Conservation (phyloP, 2,797 vertebrate genomes). For the Malurus splendens region DNA sequence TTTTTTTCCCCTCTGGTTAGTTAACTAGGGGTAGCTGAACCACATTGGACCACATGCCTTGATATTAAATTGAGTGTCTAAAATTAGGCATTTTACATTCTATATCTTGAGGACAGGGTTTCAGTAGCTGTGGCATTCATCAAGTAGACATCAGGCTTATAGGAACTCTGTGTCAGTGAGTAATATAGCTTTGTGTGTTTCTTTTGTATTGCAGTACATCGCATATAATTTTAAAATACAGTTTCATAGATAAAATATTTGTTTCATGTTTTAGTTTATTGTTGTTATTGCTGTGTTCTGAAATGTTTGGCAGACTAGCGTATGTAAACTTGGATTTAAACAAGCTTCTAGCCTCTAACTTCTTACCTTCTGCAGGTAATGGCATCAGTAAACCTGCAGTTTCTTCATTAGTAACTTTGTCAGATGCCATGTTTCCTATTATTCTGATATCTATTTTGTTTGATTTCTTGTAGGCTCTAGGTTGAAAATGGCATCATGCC, state of each 20-base stretch:
- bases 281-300: background rate
- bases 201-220: background rate
- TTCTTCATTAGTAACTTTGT: background rate
- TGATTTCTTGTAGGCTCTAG: constrained; percentile 6
- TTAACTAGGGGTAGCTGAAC: constrained; percentile 51
- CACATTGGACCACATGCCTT: constrained; percentile 49
- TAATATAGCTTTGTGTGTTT: constrained; percentile 8
- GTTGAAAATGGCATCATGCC: constrained; percentile 76
- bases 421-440: background rate
- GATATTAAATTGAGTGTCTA: constrained; percentile 65
- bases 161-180: constrained; percentile 64
- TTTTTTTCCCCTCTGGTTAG: constrained; percentile 51
- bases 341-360: background rate
- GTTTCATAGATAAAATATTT: background rate
- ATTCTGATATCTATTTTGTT: background rate
- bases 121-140: constrained; percentile 50
- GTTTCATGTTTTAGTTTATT: background rate
- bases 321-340: background rate
- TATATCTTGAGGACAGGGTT: constrained; percentile 47
- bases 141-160: constrained; percentile 17
- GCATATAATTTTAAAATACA: background rate
- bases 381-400: background rate
- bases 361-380: background rate
- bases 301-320: background rate
- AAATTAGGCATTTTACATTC: constrained; percentile 72